Evolutionary conservation across 1,140 invertebrate species (phyloP).

Genomic region (Oryctes rhinoceros): DNA sequence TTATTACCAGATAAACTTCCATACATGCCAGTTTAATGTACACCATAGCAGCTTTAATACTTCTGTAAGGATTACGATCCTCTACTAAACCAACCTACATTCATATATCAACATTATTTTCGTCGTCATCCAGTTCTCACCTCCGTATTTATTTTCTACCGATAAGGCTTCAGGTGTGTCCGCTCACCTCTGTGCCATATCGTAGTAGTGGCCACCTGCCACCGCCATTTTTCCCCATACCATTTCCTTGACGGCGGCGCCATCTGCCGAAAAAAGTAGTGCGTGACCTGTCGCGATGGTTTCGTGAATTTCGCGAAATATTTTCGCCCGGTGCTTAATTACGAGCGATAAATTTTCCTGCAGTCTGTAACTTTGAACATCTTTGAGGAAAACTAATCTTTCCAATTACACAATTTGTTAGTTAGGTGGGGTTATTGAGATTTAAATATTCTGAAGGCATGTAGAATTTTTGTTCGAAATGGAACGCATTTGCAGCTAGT

Average conservation of each 20-base stretch:
- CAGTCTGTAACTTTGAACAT: neutral
- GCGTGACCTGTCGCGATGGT: conserved; percentile 16
- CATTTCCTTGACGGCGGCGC: neutral
- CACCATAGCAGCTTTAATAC: no score
- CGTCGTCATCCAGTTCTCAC: neutral
- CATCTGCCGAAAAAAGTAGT: neutral
- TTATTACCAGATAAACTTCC: no score
- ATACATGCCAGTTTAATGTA: no score
- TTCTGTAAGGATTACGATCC: no score
- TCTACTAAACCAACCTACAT: no score
- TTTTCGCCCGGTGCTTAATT: neutral
- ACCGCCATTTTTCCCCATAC: neutral
- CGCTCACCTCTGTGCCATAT: neutral
- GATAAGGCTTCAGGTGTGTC: conserved; percentile 17
- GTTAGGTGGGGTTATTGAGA: no score
- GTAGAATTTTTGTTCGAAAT: no score
- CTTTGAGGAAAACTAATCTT: neutral
- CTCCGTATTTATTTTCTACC: conserved; percentile 3
- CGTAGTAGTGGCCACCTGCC: neutral
- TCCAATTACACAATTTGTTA: no score
- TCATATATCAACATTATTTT: conserved; percentile 1
- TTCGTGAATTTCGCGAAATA: conserved; percentile 18
- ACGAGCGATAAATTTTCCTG: neutral
- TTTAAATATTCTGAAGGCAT: no score
- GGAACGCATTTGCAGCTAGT: no score